Base-by-base conservation (phyloP, 1,140 invertebrate species). In the Danaus plexippus region DNA sequence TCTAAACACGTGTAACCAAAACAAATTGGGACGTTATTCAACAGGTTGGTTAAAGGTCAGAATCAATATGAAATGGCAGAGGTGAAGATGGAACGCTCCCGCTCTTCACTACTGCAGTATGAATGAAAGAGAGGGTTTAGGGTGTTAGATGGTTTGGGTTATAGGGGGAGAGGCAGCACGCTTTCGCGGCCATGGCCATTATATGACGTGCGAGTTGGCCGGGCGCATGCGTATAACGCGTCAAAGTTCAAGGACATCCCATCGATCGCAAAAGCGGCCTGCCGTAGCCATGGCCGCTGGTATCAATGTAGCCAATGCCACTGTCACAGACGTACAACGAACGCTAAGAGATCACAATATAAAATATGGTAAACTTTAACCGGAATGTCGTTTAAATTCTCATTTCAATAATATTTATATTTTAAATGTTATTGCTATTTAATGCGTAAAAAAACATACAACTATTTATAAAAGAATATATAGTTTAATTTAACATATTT, bases 61-160 rank as follows among this genome's bases (percentile, higher is more conserved):
- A 78, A 75, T 80, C 76, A 66, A 82, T 73, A 74, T 48, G 61
- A 82, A 81, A 82, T 77, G 74, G 67, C 78, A 82, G 60, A 82
- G 78, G 73, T 80, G 69, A 77, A 47, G 63, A 58, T 65, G 56
- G 67, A 73, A 47, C 51, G 50, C 57, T 54, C 47, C 57, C 46
- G 46, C 54, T 54, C 42, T 51, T 49, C 67, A 45, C 22, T 53
- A 56, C 66, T 61, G 61, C 70, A 55, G 61, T 64, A 69, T 68
- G 71, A 69, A 81, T 81, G 79, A 81, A 77, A 73, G 66, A 43
- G 58, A 56, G 44, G 46, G 64, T 50, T 48, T 50, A 22, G 18
- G 54, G 50, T 43, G 47, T 47, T 9, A 44, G 53, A 54, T 40
- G 62, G 50, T 32, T 64, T 52, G 46, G 47, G 58, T 50, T 59